Percentiles rank a stretch among this genome's conserved stretches.
Conservation (phyloP, 1,140 invertebrate species). For the Diorhabda sublineata region DNA sequence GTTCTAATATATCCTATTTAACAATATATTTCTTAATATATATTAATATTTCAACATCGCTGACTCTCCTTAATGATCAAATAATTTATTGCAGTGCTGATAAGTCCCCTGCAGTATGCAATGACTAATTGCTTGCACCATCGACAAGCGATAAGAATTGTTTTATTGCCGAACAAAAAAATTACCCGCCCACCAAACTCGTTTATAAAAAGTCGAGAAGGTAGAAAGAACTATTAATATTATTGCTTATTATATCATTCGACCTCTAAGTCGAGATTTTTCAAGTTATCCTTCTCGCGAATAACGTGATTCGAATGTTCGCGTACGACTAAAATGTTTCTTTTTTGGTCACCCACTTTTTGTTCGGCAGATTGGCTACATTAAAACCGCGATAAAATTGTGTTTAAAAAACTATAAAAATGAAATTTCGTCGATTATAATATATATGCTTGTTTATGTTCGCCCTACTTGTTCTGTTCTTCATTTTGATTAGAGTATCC, state of each 20-base stretch:
- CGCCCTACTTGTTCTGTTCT: too few relatives aligned
- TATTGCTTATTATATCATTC: conserved; percentile 1
- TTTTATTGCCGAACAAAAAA: background rate
- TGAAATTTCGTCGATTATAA: too few relatives aligned
- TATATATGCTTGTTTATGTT: too few relatives aligned
- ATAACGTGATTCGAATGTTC: background rate
- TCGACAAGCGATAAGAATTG: background rate
- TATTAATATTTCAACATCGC: too few relatives aligned
- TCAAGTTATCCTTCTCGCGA: background rate
- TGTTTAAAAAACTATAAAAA: too few relatives aligned
- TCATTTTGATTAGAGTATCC: too few relatives aligned
- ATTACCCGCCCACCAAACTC: background rate
- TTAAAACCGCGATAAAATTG: background rate
- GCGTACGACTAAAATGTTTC: background rate
- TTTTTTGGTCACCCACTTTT: conserved; percentile 2
- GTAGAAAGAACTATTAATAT: background rate
- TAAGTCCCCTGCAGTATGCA: background rate
- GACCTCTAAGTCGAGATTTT: background rate
- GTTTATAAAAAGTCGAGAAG: background rate
- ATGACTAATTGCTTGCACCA: background rate
- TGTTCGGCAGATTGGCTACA: background rate
- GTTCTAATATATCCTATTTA: too few relatives aligned
- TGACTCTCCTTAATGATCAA: too few relatives aligned
- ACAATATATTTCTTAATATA: too few relatives aligned
- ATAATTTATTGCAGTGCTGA: background rate